Base-by-base conservation (phyloP, 2,797 vertebrate species). In the Myotis findleyi region DNA sequence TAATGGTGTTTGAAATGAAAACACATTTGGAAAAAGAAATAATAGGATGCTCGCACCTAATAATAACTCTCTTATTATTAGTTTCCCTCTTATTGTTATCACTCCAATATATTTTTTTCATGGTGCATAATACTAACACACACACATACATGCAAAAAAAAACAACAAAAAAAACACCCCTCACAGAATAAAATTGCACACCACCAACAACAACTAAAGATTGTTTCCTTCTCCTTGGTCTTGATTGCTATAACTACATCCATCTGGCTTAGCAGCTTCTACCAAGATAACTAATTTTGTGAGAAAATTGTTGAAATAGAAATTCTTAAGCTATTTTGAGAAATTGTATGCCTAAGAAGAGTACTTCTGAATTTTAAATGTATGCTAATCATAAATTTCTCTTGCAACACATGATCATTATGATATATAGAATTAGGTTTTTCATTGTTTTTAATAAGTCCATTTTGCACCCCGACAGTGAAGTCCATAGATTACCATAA, bases 301-400 rank as follows among this genome's bases (percentile, higher is more conserved):
- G 59, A 80, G n/a, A 84, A 96, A 68, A 91, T n/a, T 47, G 68
- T 87, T 81, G 83, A 92, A 94, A 85, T 75, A 84, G 47, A 93
- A 77, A 88, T 96, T 86, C 33, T 89, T 66, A 81, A 87, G n/a
- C 4, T 84, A 92, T 57, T 95, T 82, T 66, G 57, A 92, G 57
- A 38, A 17, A 86, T 16, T 75, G 1, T 23, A 73, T 93, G 33
- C 38, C 47, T 33, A 64, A 55, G 72, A 89, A 89, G 69, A 87
- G 25, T 23, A 53, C 13, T 66, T 59, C 21, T 64, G 57, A 68
- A 69, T 85, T 89, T 89, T 69, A 64, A 81, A 79, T 41, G 64
- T 91, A 41, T 71, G 77, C 25, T 69, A 73, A 68, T 49, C 47
- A 36, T 57, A 71, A 59, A 47, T 84, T 53, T 92, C 23, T 80